These are phyloP conservation scores for Chaetodon auriga DNA, from an alignment of 2,113 vertebrate genomes.

Conservation along the genomic window DNA sequence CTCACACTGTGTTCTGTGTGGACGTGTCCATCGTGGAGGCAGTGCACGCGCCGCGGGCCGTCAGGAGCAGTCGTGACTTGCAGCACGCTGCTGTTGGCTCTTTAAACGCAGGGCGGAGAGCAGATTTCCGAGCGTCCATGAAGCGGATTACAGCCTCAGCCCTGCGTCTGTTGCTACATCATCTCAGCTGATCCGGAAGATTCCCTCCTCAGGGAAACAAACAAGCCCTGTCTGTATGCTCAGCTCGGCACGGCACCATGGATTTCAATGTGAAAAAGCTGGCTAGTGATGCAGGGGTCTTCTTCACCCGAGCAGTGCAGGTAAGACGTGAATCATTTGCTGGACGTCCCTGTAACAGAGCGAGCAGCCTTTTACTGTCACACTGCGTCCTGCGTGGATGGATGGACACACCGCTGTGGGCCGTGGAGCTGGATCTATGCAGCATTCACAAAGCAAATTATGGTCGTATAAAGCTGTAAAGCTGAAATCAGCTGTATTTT, in stretches of 20 bases:
- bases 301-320: slow-evolving; percentile 93
- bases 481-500: neutral
- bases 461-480: neutral
- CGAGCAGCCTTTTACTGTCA: slow-evolving; percentile 12
- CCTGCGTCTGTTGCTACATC: slow-evolving; percentile 45
- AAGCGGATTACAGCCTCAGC: slow-evolving; percentile 56
- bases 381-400: neutral
- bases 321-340: slow-evolving; percentile 45
- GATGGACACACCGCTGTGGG: neutral
- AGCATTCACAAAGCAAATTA: neutral
- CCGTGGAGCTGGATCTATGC: neutral
- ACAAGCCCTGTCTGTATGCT: slow-evolving; percentile 19
- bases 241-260: slow-evolving; percentile 78
- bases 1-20: neutral
- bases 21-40: neutral
- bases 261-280: slow-evolving; percentile 97
- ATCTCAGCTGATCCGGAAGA: slow-evolving; percentile 66
- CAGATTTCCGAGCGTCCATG: slow-evolving; percentile 59
- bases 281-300: slow-evolving; percentile 94
- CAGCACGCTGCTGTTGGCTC: slow-evolving; percentile 44
- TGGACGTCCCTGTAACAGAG: neutral
- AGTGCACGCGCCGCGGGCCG: neutral
- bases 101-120: slow-evolving; percentile 74
- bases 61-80: slow-evolving; percentile 4
- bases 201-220: slow-evolving; percentile 41